Base-by-base conservation (phyloP, 1,140 invertebrate species). In the Drosophila setifemur region DNA sequence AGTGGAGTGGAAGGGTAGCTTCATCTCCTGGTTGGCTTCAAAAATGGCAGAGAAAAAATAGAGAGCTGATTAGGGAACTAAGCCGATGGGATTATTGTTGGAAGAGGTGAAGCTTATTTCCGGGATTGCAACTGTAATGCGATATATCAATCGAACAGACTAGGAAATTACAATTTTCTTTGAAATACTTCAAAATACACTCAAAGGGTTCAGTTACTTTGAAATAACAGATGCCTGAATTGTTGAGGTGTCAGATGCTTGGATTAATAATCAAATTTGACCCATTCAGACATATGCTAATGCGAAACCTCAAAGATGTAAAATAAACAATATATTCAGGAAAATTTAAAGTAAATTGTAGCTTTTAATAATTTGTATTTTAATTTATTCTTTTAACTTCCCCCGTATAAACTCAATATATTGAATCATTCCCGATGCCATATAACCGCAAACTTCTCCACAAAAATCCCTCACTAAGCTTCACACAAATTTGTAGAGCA, bases 401-500 rank as follows among this genome's bases (percentile, higher is more conserved):
- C n/a, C n/a, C n/a, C n/a, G n/a, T n/a, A n/a, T n/a, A n/a, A n/a
- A n/a, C n/a, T n/a, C n/a, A n/a, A n/a, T n/a, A n/a, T n/a, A n/a
- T 40, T 60, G 19, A 55, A 55, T 55, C 42, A 57, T 61, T 55
- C 26, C 14, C 4, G 7, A 57, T 14, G 35, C 33, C 19, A 16
- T 4, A 9, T 33, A 11, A 31, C 4, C 12, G 39, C 29, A 2
- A 9, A 33, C 18, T 49, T 50, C 18, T 26, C 7, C 1, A 49
- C 21, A 28, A 23, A 4, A 14, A 44, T 18, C 44, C 31, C 11
- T 7, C 18, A 7, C 50, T 40, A 60, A 57, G 35, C 12, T 18
- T 12, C n/a, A 23, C 31, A 28, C 57, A 48, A 64, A 83, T 85
- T 85, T 83, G 78, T 79, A 78, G 79, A 73, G 79, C 74, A 78